Conservation (phyloP, 1,140 invertebrate genomes). For the Drosophila kurseongensis region DNA sequence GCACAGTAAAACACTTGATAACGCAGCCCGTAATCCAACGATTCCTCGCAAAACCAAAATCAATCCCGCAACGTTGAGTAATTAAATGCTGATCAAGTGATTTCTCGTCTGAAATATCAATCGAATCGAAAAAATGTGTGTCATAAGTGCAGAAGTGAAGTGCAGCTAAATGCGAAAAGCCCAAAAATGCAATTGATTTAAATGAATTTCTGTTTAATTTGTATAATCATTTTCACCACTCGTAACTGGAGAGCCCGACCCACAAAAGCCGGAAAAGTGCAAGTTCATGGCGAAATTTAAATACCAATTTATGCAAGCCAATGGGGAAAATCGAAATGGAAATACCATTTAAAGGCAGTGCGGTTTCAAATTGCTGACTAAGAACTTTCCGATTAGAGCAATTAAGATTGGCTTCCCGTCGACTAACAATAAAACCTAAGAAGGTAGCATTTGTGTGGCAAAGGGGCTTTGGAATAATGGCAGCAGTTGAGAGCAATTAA, state of each 20-base stretch:
- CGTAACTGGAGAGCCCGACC: conserved; percentile 15
- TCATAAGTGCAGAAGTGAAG: conserved; percentile 40
- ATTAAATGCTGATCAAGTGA: conserved; percentile 45
- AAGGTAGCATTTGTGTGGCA: conserved; percentile 13
- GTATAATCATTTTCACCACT: conserved; percentile 8
- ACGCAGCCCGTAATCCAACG: conserved; percentile 8
- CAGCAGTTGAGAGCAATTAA: conserved; percentile 36
- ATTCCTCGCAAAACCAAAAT: conserved; percentile 8
- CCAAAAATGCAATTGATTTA: conserved; percentile 17
- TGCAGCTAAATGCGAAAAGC: conserved; percentile 17
- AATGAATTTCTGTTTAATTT: conserved; percentile 32
- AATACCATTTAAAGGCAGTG: conserved; percentile 4
- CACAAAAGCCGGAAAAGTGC: conserved; percentile 25
- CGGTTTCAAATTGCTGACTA: conserved; percentile 17
- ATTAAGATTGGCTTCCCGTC: conserved; percentile 24
- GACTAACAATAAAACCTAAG: conserved; percentile 11
- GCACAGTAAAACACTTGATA: conserved; percentile 32
- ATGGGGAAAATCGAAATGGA: conserved; percentile 1
- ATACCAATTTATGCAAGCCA: conserved; percentile 16
- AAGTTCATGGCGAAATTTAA: conserved; percentile 21
- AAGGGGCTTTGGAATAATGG: conserved; percentile 14
- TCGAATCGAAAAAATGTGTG: conserved; percentile 42
- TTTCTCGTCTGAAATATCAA: conserved; percentile 27
- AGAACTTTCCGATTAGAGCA: conserved; percentile 20
- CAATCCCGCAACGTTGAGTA: conserved; percentile 27